Base-by-base conservation (phyloP, 2,113 vertebrate genomes). In the Arothron firmamentum region DNA sequence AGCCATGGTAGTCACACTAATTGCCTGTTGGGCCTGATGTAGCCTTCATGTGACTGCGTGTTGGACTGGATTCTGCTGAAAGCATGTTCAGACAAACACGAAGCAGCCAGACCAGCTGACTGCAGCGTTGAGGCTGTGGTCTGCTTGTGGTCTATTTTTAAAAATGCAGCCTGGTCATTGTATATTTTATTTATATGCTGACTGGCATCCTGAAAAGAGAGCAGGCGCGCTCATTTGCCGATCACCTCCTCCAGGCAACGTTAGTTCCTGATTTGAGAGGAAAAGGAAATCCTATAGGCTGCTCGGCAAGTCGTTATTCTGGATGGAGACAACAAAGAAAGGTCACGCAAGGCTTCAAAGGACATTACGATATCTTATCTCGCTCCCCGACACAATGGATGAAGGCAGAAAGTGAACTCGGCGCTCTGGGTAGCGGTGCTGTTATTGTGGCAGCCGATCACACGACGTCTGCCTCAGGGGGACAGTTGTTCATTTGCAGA, bases 181-280 rank as follows among this genome's bases (percentile, higher is more conserved):
- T 62, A 67, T 87, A 67, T 83, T 85, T 87, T 82, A 84, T 87
- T 85, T 34, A 83, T 82, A 54, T 20, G 14, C 0, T 38, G 41
- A 75, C 65, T 72, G 62, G 56, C 54, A 73, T 73, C 43, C 15
- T 57, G 51, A 67, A 77, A 75, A 57, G 64, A 54, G 56, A 62
- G 58, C 53, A 31, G 52, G 61, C 38, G 21, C n/a, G 50, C 56
- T 45, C 23, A 45, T 45, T 65, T 0, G 18, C 18, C 54, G 73
- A 72, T 60, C 52, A 59, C 47, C 56, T 68, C 58, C 56, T 67
- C 0, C 14, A 59, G 59, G 62, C 65, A 60, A 76, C 67, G 67
- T 65, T 59, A 65, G 57, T 16, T 56, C 62, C 62, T 56, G 31
- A 57, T 63, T 28, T 34, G 34, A 48, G 46, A 65, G 21, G 42